Evolutionary conservation across 2,888 invertebrate species (phyloP).

Genomic region (Dioctria linearis): DNA sequence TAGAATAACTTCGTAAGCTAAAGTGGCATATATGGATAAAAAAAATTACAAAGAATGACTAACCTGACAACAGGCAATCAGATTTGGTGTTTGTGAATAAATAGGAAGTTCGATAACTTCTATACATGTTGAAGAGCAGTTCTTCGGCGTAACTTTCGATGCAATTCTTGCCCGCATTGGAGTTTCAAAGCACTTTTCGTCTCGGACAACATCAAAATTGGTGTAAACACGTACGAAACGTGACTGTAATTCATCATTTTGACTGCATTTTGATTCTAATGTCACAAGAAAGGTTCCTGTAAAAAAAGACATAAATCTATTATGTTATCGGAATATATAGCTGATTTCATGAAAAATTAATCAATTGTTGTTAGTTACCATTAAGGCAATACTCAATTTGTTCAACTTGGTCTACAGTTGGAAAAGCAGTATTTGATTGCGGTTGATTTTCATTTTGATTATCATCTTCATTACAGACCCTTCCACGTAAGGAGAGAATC

Average conservation of each 20-base stretch:
- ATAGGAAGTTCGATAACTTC: slow-evolving; percentile 83
- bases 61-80: slow-evolving; percentile 77
- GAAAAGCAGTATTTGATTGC: slow-evolving; percentile 73
- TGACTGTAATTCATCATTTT: slow-evolving; percentile 45
- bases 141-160: slow-evolving; percentile 81
- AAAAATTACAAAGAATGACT: slow-evolving; percentile 50
- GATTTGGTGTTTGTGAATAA: slow-evolving; percentile 71
- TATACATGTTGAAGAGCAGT: slow-evolving; percentile 76
- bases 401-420: slow-evolving; percentile 81
- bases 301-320: background rate
- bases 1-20: background rate
- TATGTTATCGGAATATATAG: too few relatives aligned
- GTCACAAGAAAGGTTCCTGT: slow-evolving; percentile 78
- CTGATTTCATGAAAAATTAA: background rate
- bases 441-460: slow-evolving; percentile 62
- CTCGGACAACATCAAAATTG: slow-evolving; percentile 78
- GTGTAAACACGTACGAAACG: slow-evolving; percentile 79
- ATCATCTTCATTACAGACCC: background rate
- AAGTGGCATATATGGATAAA: background rate
- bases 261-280: slow-evolving; percentile 72
- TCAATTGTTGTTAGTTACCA: slow-evolving; percentile 70
- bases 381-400: slow-evolving; percentile 78
- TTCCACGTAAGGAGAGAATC: slow-evolving; percentile 59
- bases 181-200: slow-evolving; percentile 60
- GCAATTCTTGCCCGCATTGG: slow-evolving; percentile 81